These are phyloP conservation scores for Hemibagrus wyckioides DNA, from an alignment of 2,113 vertebrate species.

Conservation along the genomic window DNA sequence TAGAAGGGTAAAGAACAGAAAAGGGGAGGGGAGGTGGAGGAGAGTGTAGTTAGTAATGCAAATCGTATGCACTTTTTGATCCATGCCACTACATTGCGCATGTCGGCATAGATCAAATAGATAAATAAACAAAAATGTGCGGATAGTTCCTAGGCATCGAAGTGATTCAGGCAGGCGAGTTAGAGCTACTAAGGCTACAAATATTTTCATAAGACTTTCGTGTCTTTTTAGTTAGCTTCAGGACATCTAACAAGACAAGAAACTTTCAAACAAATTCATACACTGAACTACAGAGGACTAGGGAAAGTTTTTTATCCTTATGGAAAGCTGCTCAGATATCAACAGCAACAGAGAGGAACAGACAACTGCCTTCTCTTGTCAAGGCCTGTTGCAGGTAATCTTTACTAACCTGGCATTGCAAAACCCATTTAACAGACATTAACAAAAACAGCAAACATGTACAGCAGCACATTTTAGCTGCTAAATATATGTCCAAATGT, in stretches of 20 bases:
- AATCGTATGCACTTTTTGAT: constrained; percentile 40
- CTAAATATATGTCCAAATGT: constrained; percentile 63
- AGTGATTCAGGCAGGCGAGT: background rate
- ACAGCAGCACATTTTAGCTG: constrained; percentile 48
- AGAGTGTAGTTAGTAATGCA: constrained; percentile 48
- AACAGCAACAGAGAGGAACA: constrained; percentile 46
- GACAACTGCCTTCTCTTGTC: constrained; percentile 28
- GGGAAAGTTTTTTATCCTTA: background rate
- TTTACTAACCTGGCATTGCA: constrained; percentile 37
- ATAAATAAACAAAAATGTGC: constrained; percentile 26
- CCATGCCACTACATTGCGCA: constrained; percentile 36
- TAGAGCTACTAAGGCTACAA: background rate
- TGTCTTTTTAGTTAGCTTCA: constrained; percentile 2
- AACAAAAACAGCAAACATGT: constrained; percentile 43
- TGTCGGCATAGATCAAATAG: constrained; percentile 46
- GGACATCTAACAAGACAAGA: background rate
- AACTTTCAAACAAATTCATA: constrained; percentile 12
- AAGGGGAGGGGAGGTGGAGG: constrained; percentile 45
- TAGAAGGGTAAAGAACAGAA: constrained; percentile 73
- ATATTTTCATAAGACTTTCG: background rate
- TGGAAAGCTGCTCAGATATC: background rate
- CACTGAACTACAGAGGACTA: background rate
- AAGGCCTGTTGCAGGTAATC: constrained; percentile 36
- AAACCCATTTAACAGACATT: constrained; percentile 51
- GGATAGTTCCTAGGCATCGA: constrained; percentile 18